These are phyloP conservation scores for Desmophyllum pertusum DNA, from an alignment of 92 coral and sea anemone genomes.

Conservation along the genomic window DNA sequence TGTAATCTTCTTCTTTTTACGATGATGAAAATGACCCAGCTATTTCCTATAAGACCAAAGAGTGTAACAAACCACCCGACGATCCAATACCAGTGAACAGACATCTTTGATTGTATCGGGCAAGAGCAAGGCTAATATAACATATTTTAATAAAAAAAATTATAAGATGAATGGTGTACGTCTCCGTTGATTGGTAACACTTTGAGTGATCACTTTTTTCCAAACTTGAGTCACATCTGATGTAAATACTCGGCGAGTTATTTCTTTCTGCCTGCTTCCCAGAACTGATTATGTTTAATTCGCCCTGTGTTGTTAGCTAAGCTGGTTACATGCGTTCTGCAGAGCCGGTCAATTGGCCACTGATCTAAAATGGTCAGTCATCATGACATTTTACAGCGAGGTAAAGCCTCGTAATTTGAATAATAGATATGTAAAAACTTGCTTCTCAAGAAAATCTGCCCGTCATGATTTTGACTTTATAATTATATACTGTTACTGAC, in stretches of 20 bases:
- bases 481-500: no score
- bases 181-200: not conserved
- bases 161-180: not conserved
- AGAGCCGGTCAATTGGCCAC: no score
- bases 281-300: not conserved
- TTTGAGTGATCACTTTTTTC: not conserved
- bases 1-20: constrained; percentile 8
- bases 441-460: no score
- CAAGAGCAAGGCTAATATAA: not conserved
- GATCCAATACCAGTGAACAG: constrained; percentile 31
- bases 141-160: not conserved
- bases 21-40: constrained; percentile 26
- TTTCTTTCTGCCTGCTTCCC: not conserved
- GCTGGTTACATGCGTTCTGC: no score
- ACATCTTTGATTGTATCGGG: not conserved
- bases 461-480: no score
- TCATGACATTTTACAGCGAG: no score
- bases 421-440: no score
- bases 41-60: constrained; percentile 17
- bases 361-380: no score
- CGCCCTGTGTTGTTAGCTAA: not conserved
- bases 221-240: not conserved
- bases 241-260: not conserved
- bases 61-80: constrained; percentile 20
- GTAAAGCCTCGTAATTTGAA: no score